These are phyloP conservation scores for Unio delphinus DNA, from an alignment of 2,888 invertebrate species.

Conservation along the genomic window DNA sequence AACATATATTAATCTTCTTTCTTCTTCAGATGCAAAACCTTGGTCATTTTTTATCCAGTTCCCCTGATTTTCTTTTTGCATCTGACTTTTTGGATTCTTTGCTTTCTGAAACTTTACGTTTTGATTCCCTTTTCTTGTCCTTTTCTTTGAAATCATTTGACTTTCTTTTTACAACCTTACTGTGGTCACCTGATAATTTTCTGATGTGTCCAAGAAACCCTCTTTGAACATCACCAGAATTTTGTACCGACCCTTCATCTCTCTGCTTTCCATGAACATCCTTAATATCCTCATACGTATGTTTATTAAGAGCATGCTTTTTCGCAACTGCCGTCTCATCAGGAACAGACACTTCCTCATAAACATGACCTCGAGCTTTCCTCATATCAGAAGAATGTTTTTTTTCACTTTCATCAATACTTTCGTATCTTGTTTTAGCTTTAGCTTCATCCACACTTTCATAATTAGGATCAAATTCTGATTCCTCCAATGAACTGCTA, in stretches of 20 bases:
- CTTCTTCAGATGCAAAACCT: too few relatives aligned
- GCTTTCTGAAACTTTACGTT: conserved; percentile 22
- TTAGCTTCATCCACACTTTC: conserved; percentile 62
- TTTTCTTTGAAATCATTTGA: conserved; percentile 22
- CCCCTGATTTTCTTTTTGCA: conserved; percentile 6
- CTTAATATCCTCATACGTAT: conserved; percentile 59
- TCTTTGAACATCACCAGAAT: conserved; percentile 2
- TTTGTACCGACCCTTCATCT: conserved; percentile 1
- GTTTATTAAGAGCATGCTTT: conserved; percentile 48
- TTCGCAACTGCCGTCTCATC: conserved; percentile 34
- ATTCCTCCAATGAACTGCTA: conserved; percentile 25
- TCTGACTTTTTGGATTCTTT: conserved; percentile 12
- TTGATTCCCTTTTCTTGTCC: conserved; percentile 11
- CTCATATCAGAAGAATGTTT: conserved; percentile 20
- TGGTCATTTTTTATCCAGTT: too few relatives aligned
- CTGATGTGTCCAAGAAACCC: not conserved
- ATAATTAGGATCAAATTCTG: conserved; percentile 60
- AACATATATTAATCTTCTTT: too few relatives aligned
- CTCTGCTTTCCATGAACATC: conserved; percentile 40
- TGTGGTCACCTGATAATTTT: conserved; percentile 1
- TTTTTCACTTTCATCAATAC: conserved; percentile 25
- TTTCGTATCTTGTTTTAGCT: conserved; percentile 41
- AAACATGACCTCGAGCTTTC: conserved; percentile 45
- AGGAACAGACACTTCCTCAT: conserved; percentile 54
- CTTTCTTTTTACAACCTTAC: conserved; percentile 26